A percentile compares a stretch with the other conserved stretches of the same genome.
Evolutionary conservation across 1,140 invertebrate genomes (phyloP).

Genomic region (Apolygus lucorum): DNA sequence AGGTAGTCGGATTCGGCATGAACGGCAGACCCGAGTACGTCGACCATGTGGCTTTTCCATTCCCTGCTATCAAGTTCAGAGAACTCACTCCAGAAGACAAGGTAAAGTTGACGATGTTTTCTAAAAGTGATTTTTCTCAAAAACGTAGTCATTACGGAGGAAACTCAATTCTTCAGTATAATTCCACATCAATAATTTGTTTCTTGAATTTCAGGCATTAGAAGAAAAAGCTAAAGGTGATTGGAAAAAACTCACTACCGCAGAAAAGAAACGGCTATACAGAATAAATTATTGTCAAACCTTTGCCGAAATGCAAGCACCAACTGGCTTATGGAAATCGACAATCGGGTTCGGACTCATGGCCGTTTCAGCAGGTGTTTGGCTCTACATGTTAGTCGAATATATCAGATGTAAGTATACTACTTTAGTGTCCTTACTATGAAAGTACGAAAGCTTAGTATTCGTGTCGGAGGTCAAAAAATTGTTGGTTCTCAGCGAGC

Average conservation of each 20-base stretch:
- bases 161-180: no score
- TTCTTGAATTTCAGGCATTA: conserved; percentile 39
- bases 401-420: conserved; percentile 4
- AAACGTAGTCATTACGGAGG: no score
- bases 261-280: conserved; percentile 59
- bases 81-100: conserved; percentile 45
- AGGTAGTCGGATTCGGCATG: conserved; percentile 55
- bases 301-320: conserved; percentile 56
- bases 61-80: conserved; percentile 53
- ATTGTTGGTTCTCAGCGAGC: background rate
- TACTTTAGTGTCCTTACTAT: no score
- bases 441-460: no score
- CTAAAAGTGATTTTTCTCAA: no score
- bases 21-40: conserved; percentile 49
- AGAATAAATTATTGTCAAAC: conserved; percentile 57
- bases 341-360: conserved; percentile 52
- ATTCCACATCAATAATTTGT: background rate
- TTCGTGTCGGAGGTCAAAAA: background rate
- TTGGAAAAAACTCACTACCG: conserved; percentile 52
- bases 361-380: conserved; percentile 50
- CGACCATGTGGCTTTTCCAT: conserved; percentile 48
- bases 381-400: conserved; percentile 21
- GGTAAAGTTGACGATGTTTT: conserved; percentile 33
- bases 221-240: conserved; percentile 57
- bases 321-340: conserved; percentile 84